These are phyloP conservation scores for Cavia porcellus DNA, from an alignment of 2,113 vertebrate genomes.

Conservation along the genomic window DNA sequence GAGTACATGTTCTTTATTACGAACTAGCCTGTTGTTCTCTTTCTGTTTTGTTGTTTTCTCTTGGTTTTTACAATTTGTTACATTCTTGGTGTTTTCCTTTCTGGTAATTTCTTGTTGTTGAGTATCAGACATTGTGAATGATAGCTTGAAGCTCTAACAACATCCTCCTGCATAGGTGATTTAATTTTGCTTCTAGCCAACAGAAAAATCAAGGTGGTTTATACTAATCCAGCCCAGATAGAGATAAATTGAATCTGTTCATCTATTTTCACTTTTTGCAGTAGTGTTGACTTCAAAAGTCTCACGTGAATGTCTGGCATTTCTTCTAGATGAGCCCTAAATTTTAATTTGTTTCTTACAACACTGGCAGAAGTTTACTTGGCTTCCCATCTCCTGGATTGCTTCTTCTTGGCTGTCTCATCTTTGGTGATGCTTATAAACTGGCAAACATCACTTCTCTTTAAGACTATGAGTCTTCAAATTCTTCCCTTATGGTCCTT, in stretches of 20 bases:
- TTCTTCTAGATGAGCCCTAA: background rate
- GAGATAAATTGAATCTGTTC: background rate
- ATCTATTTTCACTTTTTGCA: background rate
- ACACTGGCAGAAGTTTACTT: background rate
- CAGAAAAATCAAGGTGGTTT: background rate
- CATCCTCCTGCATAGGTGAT: background rate
- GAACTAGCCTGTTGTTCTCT: background rate
- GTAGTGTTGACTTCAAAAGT: background rate
- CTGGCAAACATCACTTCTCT: background rate
- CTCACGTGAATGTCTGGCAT: background rate
- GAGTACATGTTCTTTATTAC: background rate
- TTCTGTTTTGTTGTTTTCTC: background rate
- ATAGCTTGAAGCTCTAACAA: background rate
- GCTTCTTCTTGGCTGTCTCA: background rate
- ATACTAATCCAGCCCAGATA: background rate
- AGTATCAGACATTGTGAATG: background rate
- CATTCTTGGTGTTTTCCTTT: background rate
- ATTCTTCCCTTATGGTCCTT: background rate
- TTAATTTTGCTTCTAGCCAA: background rate
- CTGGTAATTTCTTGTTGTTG: background rate
- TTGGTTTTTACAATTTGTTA: background rate
- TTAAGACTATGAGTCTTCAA: background rate
- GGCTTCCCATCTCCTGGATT: background rate
- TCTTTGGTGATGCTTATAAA: background rate
- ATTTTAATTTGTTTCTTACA: conserved; percentile 25